Percentiles rank a stretch among this genome's conserved stretches.
phyloP scores from a whole-genome alignment of 2,113 vertebrate genomes.

The Microtus ochrogaster region DNA sequence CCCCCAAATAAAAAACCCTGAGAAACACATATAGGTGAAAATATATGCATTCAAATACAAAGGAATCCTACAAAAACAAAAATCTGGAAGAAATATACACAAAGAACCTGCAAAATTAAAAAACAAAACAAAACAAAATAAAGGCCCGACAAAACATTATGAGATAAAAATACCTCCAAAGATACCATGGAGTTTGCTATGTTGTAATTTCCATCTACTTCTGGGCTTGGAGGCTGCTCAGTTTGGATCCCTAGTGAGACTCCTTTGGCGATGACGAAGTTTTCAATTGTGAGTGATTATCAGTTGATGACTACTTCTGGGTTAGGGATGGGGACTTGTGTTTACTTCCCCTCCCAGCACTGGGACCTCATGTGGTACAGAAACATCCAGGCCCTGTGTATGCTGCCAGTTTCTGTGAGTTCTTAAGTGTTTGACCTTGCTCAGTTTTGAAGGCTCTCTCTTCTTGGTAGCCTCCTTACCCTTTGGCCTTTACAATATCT shows the following conservation, averaged over 20 bases:
- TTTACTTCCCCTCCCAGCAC: neutral
- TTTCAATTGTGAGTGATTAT: neutral
- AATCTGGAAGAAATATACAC: neutral
- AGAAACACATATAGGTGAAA: neutral
- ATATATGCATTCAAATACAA: neutral
- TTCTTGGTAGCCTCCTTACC: neutral
- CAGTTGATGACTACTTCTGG: neutral
- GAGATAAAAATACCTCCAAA: neutral
- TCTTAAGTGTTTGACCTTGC: neutral
- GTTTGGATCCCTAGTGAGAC: neutral
- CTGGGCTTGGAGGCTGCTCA: neutral
- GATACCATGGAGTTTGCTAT: neutral
- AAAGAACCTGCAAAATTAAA: neutral
- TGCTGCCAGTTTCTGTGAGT: neutral
- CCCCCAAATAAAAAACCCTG: neutral
- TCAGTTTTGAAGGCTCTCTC: neutral
- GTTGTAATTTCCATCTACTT: neutral
- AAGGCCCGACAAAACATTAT: neutral
- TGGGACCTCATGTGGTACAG: neutral
- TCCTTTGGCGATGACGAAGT: neutral
- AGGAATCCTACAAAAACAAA: neutral
- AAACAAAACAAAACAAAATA: neutral
- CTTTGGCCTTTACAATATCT: too few species aligned
- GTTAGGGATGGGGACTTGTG: neutral
- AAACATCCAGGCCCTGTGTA: neutral